Conservation (phyloP, 2,888 invertebrate genomes). For the Trypoxylon attenuatum region DNA sequence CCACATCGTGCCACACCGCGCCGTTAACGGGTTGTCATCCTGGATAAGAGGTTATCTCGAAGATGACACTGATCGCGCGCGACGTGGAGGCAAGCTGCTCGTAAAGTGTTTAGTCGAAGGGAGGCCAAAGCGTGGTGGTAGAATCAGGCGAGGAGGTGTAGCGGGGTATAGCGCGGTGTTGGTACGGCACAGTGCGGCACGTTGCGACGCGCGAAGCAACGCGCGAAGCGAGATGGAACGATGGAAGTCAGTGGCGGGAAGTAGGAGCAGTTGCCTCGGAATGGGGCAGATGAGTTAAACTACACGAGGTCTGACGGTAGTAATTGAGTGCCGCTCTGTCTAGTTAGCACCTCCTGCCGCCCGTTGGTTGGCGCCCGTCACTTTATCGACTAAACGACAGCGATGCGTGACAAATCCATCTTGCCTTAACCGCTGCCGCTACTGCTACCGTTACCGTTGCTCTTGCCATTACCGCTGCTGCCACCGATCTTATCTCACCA, state of each 20-base stretch:
- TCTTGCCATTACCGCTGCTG: too few species aligned
- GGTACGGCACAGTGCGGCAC: too few species aligned
- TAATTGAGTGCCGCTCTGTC: slow-evolving; percentile 74
- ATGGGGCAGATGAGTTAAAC: slow-evolving; percentile 67
- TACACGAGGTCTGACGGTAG: slow-evolving; percentile 74
- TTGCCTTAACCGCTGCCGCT: slow-evolving; percentile 60
- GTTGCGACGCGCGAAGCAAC: too few species aligned
- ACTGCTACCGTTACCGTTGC: too few species aligned
- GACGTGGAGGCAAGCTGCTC: slow-evolving; percentile 73
- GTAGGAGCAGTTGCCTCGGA: too few species aligned
- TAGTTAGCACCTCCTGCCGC: slow-evolving; percentile 68
- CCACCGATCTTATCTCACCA: too few species aligned
- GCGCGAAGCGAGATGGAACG: too few species aligned
- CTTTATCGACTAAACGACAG: slow-evolving; percentile 72
- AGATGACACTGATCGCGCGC: slow-evolving; percentile 71
- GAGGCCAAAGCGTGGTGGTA: slow-evolving; percentile 62
- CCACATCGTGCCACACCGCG: too few species aligned
- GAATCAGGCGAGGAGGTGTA: background rate
- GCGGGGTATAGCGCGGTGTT: too few species aligned
- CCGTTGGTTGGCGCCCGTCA: slow-evolving; percentile 69
- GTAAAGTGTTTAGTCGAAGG: slow-evolving; percentile 74
- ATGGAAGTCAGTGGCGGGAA: too few species aligned
- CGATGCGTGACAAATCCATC: slow-evolving; percentile 73
- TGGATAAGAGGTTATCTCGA: slow-evolving; percentile 70
- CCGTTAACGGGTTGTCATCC: slow-evolving; percentile 73